These are phyloP conservation scores for Xylota sylvarum DNA, from an alignment of 2,888 invertebrate genomes.

Conservation along the genomic window DNA sequence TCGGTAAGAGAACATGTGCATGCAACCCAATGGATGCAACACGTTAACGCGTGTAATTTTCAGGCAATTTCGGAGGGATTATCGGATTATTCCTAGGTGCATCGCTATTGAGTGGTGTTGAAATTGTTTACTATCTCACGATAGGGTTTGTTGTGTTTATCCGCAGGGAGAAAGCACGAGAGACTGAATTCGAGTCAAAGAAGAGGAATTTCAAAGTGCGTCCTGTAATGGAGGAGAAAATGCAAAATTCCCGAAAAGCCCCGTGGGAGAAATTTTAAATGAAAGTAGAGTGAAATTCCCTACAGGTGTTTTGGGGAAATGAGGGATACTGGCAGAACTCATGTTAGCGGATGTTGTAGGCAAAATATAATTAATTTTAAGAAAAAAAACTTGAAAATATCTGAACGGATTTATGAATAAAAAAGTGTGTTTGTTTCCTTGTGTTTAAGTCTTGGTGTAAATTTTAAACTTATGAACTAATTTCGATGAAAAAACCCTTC, in stretches of 20 bases:
- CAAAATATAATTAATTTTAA: no score
- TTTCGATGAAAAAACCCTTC: no score
- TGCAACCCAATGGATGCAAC: slow-evolving; percentile 12
- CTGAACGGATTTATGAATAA: no score
- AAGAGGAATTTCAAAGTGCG: slow-evolving; percentile 47
- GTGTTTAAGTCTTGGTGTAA: no score
- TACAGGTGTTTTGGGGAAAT: not conserved
- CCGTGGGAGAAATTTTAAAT: slow-evolving; percentile 16
- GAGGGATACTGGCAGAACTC: not conserved
- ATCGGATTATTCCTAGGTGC: slow-evolving; percentile 86
- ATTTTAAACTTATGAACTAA: no score
- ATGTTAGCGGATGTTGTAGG: not conserved
- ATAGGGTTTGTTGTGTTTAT: slow-evolving; percentile 81
- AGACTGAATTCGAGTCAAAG: slow-evolving; percentile 4
- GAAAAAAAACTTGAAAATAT: no score
- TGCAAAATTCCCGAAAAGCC: slow-evolving; percentile 8
- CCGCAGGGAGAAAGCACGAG: slow-evolving; percentile 42
- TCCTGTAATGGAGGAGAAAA: slow-evolving; percentile 22
- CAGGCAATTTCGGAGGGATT: slow-evolving; percentile 85
- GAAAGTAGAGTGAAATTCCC: not conserved
- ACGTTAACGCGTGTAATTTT: slow-evolving; percentile 70
- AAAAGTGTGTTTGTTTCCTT: no score
- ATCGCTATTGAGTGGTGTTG: slow-evolving; percentile 85
- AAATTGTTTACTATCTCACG: slow-evolving; percentile 84
- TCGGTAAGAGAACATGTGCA: slow-evolving; percentile 80